Evolutionary conservation across 2,888 invertebrate species (phyloP), one percentile per base, ranked within the genome.

Genomic region (Cecidostiba fungosa): DNA sequence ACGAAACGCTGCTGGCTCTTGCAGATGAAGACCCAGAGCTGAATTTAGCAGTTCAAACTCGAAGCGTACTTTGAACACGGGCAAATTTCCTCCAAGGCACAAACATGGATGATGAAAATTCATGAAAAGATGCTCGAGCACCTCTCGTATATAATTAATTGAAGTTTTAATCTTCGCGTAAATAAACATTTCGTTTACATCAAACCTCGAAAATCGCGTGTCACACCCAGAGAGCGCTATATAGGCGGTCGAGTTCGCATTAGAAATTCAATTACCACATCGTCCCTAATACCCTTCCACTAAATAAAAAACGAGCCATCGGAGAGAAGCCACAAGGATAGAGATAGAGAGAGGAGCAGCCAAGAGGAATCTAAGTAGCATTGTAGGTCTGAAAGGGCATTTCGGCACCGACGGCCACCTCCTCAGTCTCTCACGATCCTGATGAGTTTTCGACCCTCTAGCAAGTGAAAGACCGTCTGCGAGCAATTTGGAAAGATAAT

Each of bases 401-500:
- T 66, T 66, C 32, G 36, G 70, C 36, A 16, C 29, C 19, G 8
- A n/a, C 19, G 70, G 36, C 19, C 70, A 36, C 32, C 70, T 36
- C 5, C 19, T 39, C n/a, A n/a, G n/a, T n/a, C 59, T 66, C 62
- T 43, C 29, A 8, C 36, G 79, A 14, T 23, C 66, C 26, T 74
- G 79, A 84, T 80, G 76, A 80, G 76, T 89, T 88, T 87, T 88
- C 87, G 86, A 82, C 85, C 88, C 54, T 74, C 73, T 47, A 76
- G 79, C 82, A 62, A 86, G 78, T 66, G 82, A 78, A 83, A 72
- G 79, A 76, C n/a, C n/a, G 70, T n/a, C 85, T 87, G 85, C 88
- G 85, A 82, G 88, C 91, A 91, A 91, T 91, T 91, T 90, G 86
- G 88, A 86, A 90, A 91, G 90, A 92, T 92, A 92, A 92, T 90